A percentile compares a stretch with the other conserved stretches of the same genome.
These are phyloP conservation scores for Sycophila texana DNA, from an alignment of 2,888 invertebrate genomes.

Conservation along the genomic window DNA sequence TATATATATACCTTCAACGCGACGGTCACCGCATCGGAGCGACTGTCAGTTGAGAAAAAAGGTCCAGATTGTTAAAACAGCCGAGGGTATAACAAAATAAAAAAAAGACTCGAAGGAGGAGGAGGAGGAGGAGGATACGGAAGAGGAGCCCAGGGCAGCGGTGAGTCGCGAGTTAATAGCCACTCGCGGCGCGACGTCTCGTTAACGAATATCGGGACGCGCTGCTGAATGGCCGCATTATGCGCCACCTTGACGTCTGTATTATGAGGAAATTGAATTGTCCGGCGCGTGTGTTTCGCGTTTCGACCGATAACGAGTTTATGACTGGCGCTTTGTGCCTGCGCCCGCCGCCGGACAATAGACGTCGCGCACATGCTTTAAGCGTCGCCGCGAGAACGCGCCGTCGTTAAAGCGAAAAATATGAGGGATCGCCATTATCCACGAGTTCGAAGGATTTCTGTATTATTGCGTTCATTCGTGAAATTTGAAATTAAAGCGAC, in stretches of 20 bases:
- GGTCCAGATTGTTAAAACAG: not conserved
- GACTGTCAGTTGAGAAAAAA: too few relatives aligned
- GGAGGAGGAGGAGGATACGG: not conserved
- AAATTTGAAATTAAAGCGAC: too few relatives aligned
- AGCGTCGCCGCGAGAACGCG: too few relatives aligned
- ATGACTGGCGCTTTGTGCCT: too few relatives aligned
- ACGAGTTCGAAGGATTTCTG: too few relatives aligned
- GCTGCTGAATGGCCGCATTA: not conserved
- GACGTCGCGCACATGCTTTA: too few relatives aligned
- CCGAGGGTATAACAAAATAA: not conserved
- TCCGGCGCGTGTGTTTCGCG: not conserved
- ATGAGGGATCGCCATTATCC: too few relatives aligned
- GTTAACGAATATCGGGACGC: conserved; percentile 28
- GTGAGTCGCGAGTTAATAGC: conserved; percentile 30
- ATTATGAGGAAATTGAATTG: conserved; percentile 9
- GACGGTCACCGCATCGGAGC: too few relatives aligned
- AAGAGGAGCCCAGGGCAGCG: not conserved
- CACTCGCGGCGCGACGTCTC: conserved; percentile 13
- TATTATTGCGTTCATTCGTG: too few relatives aligned
- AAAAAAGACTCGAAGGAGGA: not conserved
- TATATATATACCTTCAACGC: not conserved
- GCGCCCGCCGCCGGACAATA: too few relatives aligned
- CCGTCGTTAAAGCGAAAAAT: too few relatives aligned
- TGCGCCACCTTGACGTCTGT: not conserved
- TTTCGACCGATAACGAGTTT: not conserved